Evolutionary conservation across 1,140 invertebrate species (phyloP), one percentile per base, ranked within the genome.

Genomic region (Cherax destructor): DNA sequence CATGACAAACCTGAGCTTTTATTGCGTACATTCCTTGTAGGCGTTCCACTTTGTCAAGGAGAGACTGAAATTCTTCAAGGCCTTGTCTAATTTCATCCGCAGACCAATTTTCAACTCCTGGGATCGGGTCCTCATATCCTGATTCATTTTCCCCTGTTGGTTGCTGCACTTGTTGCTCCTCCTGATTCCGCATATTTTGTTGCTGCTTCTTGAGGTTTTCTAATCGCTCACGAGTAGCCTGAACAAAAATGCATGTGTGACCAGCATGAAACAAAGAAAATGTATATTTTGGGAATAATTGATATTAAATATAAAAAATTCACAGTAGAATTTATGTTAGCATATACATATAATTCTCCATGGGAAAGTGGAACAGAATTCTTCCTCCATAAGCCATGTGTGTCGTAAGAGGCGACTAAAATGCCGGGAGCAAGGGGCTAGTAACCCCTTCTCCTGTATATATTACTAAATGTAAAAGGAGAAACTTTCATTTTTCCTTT

Each of bases 181-280:
- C 83, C 65, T 93, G 86, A 47, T 92, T 65, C 30, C 81, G 88
- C 16, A 93, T 87, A 50, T 84, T 90, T n/a, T 80, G 41, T 18
- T 89, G 79, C 74, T 93, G 92, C n/a, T 88, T 65, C 83, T 93
- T 93, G 49, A 93, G 86, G 61, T 91, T 91, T 30, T 83, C 91
- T 5, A 93, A 69, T 18, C 92, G 90, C 77, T 93, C 92, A 16
- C 86, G 78, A 21, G 86, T 90, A 47, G 88, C 88, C 88, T 90
- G 56, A 41, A 78, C 16, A 78, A 56, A 11, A 56, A 56, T 9
- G 52, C 52, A 56, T 56, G 52, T 56, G 52, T 9, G 11, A 11
- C 0, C 0, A 56, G n/a, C n/a, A n/a, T n/a, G n/a, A 56, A 56
- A 9, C 6, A 56, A 9, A 56, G 6, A 56, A 1, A 56, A 11